phyloP scores from a whole-genome alignment of 2,797 vertebrate species.

The Microchirus variegatus region DNA sequence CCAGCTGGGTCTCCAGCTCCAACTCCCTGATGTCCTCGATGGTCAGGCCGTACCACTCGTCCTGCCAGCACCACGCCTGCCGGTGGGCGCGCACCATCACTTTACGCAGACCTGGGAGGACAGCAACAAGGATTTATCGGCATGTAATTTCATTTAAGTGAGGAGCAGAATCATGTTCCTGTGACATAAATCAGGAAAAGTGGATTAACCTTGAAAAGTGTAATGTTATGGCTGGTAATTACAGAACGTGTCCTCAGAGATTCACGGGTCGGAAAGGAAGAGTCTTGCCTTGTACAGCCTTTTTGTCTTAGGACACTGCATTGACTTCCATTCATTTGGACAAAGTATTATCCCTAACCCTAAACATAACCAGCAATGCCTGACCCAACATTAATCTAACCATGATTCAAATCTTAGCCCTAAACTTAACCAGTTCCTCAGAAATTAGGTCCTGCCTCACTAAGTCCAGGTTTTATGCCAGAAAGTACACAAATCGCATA shows the following conservation, averaged over 20 bases:
- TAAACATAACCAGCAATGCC: too few species aligned
- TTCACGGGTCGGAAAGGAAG: background rate
- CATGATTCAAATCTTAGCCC: too few species aligned
- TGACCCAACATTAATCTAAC: too few species aligned
- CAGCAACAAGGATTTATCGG: background rate
- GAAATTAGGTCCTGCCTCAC: too few species aligned
- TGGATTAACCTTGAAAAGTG: constrained; percentile 11
- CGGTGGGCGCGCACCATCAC: constrained; percentile 97
- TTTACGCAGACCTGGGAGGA: constrained; percentile 88
- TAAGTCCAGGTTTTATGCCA: too few species aligned
- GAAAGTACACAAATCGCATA: constrained; percentile 1
- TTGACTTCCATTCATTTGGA: too few species aligned
- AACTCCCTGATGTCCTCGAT: constrained; percentile 95
- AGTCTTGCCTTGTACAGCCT: too few species aligned
- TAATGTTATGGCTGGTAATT: background rate
- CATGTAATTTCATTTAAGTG: background rate
- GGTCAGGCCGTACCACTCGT: constrained; percentile 96
- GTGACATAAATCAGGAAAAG: constrained; percentile 2
- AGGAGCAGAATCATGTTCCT: background rate
- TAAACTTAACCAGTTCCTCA: too few species aligned
- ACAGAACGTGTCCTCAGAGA: background rate
- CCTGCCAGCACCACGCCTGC: constrained; percentile 99
- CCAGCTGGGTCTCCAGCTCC: constrained; percentile 95
- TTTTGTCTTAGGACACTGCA: too few species aligned
- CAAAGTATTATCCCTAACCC: too few species aligned